Conservation (phyloP, 2,113 vertebrate species). For the Melanerpes aurifrons region DNA sequence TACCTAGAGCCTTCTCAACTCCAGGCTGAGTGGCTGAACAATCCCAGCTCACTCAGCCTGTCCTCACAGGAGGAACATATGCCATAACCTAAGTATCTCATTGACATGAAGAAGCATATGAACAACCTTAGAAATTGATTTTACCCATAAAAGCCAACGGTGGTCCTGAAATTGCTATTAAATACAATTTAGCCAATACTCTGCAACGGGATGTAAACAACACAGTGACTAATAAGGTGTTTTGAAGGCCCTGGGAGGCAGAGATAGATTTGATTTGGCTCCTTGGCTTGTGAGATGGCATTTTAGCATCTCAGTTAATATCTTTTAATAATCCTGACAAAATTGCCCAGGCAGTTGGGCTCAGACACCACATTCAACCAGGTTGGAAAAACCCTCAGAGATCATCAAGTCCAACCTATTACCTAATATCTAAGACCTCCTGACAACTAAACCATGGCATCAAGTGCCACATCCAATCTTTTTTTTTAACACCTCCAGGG, state of each 20-base stretch:
- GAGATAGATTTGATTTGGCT: background rate
- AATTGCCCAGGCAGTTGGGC: background rate
- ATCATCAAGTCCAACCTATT: no score
- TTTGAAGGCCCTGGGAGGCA: background rate
- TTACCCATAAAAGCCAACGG: background rate
- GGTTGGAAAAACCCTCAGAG: no score
- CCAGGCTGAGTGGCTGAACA: no score
- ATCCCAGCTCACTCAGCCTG: no score
- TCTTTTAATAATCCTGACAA: constrained; percentile 42
- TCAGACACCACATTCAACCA: background rate
- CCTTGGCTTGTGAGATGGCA: background rate
- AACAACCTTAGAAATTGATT: background rate
- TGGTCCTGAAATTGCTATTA: background rate
- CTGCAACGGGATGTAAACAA: background rate
- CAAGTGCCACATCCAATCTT: no score
- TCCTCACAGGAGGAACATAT: background rate
- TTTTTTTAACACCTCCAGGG: no score
- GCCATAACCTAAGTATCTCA: background rate
- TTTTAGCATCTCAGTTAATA: background rate
- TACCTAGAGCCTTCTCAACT: no score
- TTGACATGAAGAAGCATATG: background rate
- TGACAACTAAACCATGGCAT: no score
- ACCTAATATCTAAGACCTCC: no score
- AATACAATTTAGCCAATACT: background rate
- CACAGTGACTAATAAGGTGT: background rate